Evolutionary conservation across 2,888 invertebrate species (phyloP), one percentile per base, ranked within the genome.

Genomic region (Heliconius hortense): DNA sequence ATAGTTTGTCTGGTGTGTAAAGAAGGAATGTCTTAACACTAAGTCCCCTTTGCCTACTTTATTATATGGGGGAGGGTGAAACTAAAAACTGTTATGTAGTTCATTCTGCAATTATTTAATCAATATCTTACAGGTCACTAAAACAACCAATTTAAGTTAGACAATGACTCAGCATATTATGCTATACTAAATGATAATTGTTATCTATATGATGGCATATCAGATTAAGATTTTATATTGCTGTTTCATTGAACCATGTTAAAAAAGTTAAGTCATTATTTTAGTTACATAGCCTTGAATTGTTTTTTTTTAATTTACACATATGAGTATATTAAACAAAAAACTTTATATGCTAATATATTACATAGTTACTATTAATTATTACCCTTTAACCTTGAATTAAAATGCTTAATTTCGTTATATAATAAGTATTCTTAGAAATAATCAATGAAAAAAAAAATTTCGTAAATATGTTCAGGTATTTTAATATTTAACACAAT

Each of bases 181-280:
- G 53, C 56, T 28, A 28, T 28, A 3, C 2, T 28, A n/a, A 28
- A 5, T 28, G 28, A 28, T 56, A 56, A 13, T 11, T 24, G 8
- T 35, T 53, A 53, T 69, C 31, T 53, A n/a, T 5, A 31, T 68
- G 28, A 53, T 1, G 13, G 28, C 31, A n/a, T 56, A 56, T 69
- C n/a, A 56, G 56, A 56, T 69, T 31, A 35, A 56, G 56, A 69
- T 56, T 56, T 69, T 31, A 56, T 56, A 56, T 56, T 13, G 13
- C 28, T 68, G 8, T 48, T 48, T 53, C 31, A 53, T 68, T 68
- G 5, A 68, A 7, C 13, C 13, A 56, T n/a, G n/a, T 35, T 31
- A 11, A 1, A 68, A 13, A 13, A 39, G 24, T 24, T 39, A 8
- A 31, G 21, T 63, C 18, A 31, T 18, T 15, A 62, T 18, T 31